A percentile compares a stretch with the other conserved stretches of the same genome.
Evolutionary conservation across 2,113 vertebrate genomes (phyloP).

Genomic region (Pluvialis apricaria): DNA sequence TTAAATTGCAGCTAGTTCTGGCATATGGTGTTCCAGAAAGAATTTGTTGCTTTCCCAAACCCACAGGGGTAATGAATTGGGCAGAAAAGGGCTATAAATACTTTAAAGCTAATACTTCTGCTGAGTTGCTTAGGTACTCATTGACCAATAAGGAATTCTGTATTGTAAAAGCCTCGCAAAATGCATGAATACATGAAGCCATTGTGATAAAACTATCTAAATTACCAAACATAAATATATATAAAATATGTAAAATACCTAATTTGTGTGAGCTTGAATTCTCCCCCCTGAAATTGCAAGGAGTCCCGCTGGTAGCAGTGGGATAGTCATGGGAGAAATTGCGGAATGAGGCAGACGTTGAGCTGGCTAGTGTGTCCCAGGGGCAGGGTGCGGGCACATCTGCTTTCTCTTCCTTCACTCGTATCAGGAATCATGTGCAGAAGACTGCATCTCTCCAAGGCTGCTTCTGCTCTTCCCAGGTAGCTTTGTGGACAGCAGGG

Average conservation of each 20-base stretch:
- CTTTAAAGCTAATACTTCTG: conserved; percentile 11
- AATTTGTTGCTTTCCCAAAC: conserved; percentile 40
- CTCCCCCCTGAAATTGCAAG: background rate
- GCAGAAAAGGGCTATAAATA: conserved; percentile 38
- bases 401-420: background rate
- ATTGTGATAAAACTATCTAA: background rate
- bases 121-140: background rate
- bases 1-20: conserved; percentile 46
- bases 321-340: background rate
- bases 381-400: background rate
- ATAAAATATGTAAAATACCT: too few relatives aligned
- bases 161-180: conserved; percentile 25
- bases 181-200: background rate
- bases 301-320: background rate
- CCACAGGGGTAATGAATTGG: conserved; percentile 28
- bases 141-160: conserved; percentile 12
- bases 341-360: background rate
- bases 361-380: background rate
- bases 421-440: background rate
- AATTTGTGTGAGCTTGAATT: background rate
- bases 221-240: background rate
- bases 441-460: background rate
- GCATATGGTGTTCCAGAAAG: conserved; percentile 15
- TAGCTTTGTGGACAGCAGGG: background rate
- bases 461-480: background rate